A percentile compares a stretch with the other conserved stretches of the same genome.
Evolutionary conservation across 2,888 invertebrate species (phyloP).

Genomic region (Parthenolecanium corni): DNA sequence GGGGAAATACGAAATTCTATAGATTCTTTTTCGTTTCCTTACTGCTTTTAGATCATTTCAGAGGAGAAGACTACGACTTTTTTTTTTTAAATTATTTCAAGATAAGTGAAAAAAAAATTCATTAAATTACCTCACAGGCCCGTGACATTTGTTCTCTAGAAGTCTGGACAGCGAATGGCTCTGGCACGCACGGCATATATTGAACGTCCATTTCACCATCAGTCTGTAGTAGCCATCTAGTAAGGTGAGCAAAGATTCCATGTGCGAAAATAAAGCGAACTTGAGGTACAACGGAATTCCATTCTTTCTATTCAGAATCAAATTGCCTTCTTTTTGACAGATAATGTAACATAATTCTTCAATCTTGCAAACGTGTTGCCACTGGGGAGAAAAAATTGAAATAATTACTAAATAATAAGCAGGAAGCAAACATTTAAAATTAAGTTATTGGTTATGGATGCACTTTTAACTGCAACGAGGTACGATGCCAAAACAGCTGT

Average conservation of each 20-base stretch:
- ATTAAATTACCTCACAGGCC: constrained; percentile 86
- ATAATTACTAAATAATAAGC: neutral
- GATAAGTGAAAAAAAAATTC: constrained; percentile 36
- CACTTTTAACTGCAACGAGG: too few relatives aligned
- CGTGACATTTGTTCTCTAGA: constrained; percentile 67
- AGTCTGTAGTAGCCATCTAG: constrained; percentile 79
- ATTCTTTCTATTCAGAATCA: constrained; percentile 62
- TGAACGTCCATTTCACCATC: constrained; percentile 80
- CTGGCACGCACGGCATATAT: constrained; percentile 67
- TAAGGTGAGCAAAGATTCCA: constrained; percentile 68
- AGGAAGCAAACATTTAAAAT: neutral
- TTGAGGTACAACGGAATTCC: constrained; percentile 67
- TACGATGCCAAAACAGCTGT: too few relatives aligned
- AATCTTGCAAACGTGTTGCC: constrained; percentile 62
- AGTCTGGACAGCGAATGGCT: constrained; percentile 67
- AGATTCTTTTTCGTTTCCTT: too few relatives aligned
- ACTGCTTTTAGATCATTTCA: too few relatives aligned
- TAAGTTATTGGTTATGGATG: neutral
- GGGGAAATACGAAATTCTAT: too few relatives aligned
- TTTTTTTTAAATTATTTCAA: too few relatives aligned
- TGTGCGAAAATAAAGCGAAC: constrained; percentile 45
- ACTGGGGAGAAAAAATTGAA: constrained; percentile 41
- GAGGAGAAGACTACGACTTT: too few relatives aligned
- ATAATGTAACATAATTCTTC: constrained; percentile 76
- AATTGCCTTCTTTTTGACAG: constrained; percentile 51